Conservation (phyloP, 2,888 invertebrate genomes). For the Sacculina carcini region DNA sequence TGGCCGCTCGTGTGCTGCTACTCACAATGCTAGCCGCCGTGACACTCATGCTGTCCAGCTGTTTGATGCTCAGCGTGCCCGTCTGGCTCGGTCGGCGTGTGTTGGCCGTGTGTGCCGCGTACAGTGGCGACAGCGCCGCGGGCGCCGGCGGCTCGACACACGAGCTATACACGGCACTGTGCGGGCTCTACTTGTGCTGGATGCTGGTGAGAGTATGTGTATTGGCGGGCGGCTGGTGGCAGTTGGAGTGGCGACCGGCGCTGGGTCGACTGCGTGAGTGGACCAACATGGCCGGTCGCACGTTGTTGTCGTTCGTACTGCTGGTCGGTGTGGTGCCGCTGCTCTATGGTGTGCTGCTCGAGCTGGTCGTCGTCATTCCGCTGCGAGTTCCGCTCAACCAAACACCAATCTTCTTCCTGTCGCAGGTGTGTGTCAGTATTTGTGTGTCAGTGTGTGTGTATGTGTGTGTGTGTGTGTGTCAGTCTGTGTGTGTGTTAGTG, state of each 20-base stretch:
- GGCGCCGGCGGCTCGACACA: slow-evolving; percentile 45
- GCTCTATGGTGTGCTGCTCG: slow-evolving; percentile 68
- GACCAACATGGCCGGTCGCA: slow-evolving; percentile 22
- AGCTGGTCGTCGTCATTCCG: slow-evolving; percentile 72
- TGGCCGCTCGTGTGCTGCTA: slow-evolving; percentile 9
- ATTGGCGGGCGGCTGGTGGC: slow-evolving; percentile 59
- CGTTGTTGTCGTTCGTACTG: slow-evolving; percentile 35
- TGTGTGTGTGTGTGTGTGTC: no score
- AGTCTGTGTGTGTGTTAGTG: no score
- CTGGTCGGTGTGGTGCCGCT: slow-evolving; percentile 72
- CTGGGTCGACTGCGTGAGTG: slow-evolving; percentile 16
- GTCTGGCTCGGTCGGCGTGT: slow-evolving; percentile 68
- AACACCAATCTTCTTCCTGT: slow-evolving; percentile 36
- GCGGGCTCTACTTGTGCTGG: slow-evolving; percentile 87
- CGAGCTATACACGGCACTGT: slow-evolving; percentile 84
- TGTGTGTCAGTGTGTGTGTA: no score
- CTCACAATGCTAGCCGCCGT: slow-evolving; percentile 21
- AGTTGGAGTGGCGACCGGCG: slow-evolving; percentile 48
- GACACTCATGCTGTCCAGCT: slow-evolving; percentile 57
- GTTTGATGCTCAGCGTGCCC: slow-evolving; percentile 61
- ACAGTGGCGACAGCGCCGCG: no score
- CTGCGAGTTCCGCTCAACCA: slow-evolving; percentile 71
- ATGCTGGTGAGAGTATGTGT: slow-evolving; percentile 54
- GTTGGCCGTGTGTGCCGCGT: slow-evolving; percentile 57
- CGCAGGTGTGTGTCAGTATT: slow-evolving; percentile 24